phyloP scores from a whole-genome alignment of 2,888 invertebrate species.

The Rambutsinella grinnellia region DNA sequence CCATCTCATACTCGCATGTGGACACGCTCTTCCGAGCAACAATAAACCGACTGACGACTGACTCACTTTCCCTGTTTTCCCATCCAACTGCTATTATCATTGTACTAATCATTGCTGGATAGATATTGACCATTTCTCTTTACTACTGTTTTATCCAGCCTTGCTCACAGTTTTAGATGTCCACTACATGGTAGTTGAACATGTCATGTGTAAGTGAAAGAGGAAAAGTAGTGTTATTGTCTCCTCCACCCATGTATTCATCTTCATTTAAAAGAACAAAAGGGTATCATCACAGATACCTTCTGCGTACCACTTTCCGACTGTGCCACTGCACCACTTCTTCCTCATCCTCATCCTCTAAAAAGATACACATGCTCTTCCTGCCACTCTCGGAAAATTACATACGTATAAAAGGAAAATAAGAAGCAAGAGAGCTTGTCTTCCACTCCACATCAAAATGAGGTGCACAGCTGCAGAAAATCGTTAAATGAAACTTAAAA shows the following conservation, averaged over 20 bases:
- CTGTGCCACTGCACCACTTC: constrained; percentile 1
- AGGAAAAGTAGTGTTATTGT: constrained; percentile 23
- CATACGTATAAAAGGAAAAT: background rate
- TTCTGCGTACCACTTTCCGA: too few relatives aligned
- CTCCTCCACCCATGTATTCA: constrained; percentile 44
- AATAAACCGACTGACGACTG: constrained; percentile 42
- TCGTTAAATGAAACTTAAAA: constrained; percentile 56
- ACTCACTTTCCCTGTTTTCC: constrained; percentile 37
- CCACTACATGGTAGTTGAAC: too few relatives aligned
- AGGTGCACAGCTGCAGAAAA: constrained; percentile 55
- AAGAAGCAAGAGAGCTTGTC: too few relatives aligned
- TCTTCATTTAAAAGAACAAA: constrained; percentile 39
- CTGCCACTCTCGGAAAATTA: background rate
- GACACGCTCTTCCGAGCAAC: too few relatives aligned
- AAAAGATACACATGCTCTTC: background rate
- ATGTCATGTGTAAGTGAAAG: too few relatives aligned
- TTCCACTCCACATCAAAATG: too few relatives aligned
- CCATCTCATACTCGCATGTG: too few relatives aligned
- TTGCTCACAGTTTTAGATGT: too few relatives aligned
- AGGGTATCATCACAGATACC: too few relatives aligned
- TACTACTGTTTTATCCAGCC: too few relatives aligned
- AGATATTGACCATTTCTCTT: too few relatives aligned
- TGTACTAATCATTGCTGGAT: too few relatives aligned
- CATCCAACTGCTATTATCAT: background rate
- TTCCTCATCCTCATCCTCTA: background rate